phyloP scores from a whole-genome alignment of 2,888 invertebrate genomes.

The Antheraea assamensis region DNA sequence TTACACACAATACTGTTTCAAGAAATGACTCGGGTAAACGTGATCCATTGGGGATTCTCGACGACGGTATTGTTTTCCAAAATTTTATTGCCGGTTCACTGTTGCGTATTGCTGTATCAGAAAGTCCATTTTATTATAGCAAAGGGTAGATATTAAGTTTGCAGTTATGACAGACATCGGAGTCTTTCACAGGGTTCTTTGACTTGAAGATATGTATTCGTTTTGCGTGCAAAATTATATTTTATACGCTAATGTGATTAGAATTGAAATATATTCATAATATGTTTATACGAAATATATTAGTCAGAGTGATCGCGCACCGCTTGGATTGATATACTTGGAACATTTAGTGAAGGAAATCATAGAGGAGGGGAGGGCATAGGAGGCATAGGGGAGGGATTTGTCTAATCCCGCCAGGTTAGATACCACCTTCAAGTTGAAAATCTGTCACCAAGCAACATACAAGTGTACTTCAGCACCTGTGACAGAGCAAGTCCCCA shows the following conservation, averaged over 20 bases:
- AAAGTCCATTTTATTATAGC: conserved; percentile 1
- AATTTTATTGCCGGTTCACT: neutral
- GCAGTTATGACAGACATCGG: conserved; percentile 4
- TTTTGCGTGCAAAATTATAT: conserved; percentile 37
- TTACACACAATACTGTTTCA: conserved; percentile 30
- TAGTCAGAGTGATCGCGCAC: no score
- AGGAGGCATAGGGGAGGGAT: no score
- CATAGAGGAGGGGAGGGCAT: no score
- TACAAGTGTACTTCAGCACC: no score
- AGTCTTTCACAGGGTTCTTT: conserved; percentile 31
- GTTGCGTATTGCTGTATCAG: neutral
- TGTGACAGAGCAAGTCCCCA: no score
- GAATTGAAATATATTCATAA: neutral
- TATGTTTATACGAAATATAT: no score
- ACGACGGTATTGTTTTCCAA: conserved; percentile 18
- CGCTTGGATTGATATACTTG: no score
- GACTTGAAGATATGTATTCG: conserved; percentile 43
- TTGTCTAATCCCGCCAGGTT: no score
- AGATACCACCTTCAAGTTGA: no score
- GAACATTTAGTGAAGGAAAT: no score
- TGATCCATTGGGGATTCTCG: conserved; percentile 36
- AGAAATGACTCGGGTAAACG: conserved; percentile 34
- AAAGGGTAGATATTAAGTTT: conserved; percentile 5
- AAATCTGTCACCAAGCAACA: no score
- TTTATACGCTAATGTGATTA: neutral